These are phyloP conservation scores for Passer domesticus DNA, from an alignment of 2,113 vertebrate genomes.

Conservation along the genomic window DNA sequence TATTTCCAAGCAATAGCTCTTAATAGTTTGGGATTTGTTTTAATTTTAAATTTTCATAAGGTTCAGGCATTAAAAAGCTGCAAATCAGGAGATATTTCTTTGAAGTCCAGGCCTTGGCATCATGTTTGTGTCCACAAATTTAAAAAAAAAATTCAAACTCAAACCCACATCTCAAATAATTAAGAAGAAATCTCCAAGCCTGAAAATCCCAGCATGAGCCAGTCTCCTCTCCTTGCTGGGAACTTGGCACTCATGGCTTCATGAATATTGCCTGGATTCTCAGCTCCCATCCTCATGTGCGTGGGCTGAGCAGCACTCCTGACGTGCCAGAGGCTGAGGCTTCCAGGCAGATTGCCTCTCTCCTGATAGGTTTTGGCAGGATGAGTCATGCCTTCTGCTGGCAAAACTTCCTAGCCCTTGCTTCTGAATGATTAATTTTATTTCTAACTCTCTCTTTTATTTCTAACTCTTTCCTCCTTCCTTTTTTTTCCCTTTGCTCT, in stretches of 20 bases:
- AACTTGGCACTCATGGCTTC: background rate
- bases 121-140: background rate
- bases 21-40: background rate
- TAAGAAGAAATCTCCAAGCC: background rate
- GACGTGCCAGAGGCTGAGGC: conserved; percentile 20
- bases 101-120: background rate
- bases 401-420: conserved; percentile 5
- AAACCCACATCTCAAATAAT: background rate
- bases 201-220: background rate
- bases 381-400: conserved; percentile 32
- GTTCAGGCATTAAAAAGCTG: background rate
- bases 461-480: background rate
- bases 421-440: background rate
- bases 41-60: background rate
- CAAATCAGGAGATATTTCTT: background rate
- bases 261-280: background rate
- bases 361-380: background rate
- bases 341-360: background rate
- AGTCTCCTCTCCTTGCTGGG: background rate
- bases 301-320: conserved; percentile 24
- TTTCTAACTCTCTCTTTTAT: background rate
- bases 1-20: background rate
- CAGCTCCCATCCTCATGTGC: background rate
- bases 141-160: background rate
- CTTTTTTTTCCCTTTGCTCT: background rate